Base-by-base conservation (phyloP, 2,113 vertebrate species). In the Psophia crepitans region DNA sequence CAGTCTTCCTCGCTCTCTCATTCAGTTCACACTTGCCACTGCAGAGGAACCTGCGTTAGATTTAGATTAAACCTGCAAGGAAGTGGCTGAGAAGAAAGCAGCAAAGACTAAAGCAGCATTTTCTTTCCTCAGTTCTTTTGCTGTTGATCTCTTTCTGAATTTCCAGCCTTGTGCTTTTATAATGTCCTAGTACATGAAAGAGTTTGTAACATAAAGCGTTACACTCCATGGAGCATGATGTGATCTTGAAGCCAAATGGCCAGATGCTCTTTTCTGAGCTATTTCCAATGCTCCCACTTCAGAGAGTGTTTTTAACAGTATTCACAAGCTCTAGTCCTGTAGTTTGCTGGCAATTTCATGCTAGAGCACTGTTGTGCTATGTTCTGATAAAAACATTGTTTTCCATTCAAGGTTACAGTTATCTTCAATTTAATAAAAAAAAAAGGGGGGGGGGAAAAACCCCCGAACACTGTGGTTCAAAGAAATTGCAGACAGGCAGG, bases 211-310 rank as follows among this genome's bases (percentile, higher is more conserved):
- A 76, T 58, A 75, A 84, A 96, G 89, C 93, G 90, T 95, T 93
- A 68, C 91, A 96, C 89, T 96, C 3, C 2, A 77, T 93, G 75
- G 84, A 96, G 95, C 94, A 26, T 66, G 95, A 96, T 85, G 93
- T 80, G 94, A 75, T 95, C 82, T 20, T 41, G 90, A 77, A 97
- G 95, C 96, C 96, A 97, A 97, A 90, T 49, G 79, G 77, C 89
- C 96, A 97, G 95, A 97, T 96, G 96, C 94, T 96, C 93, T 76
- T 96, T 90, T 61, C 89, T 91, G 78, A 95, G 89, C 84, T 94
- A 60, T 87, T 97, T 97, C 92, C 94, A 95, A 24, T 57, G 89
- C 80, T 96, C 73, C 84, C 69, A 61, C 77, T 96, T 95, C 21
- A 76, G 53, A 82, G 84, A 87, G 49, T 49, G 57, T 81, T 93